Conservation (phyloP, 2,797 vertebrate species). For the Chelmon rostratus region DNA sequence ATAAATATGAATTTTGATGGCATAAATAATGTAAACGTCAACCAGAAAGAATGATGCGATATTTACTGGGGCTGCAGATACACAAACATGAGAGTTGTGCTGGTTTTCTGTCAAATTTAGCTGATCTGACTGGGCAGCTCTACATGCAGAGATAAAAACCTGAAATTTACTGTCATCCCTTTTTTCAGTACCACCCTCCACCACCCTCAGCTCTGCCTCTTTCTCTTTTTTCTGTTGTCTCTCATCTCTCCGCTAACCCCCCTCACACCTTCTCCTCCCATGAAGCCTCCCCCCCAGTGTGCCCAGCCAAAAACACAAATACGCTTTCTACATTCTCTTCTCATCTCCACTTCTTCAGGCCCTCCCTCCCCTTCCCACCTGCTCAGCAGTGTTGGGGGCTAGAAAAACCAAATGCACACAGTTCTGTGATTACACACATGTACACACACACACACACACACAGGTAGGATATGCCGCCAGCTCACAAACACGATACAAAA, state of each 20-base stretch:
- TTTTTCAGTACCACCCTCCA: slow-evolving; percentile 13
- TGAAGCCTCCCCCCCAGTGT: slow-evolving; percentile 36
- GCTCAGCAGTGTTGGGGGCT: slow-evolving; percentile 39
- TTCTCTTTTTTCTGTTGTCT: slow-evolving; percentile 36
- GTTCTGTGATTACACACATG: slow-evolving; percentile 61
- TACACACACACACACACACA: slow-evolving; percentile 12
- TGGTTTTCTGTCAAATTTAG: slow-evolving; percentile 19
- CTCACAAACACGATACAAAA: slow-evolving; percentile 21
- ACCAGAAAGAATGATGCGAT: neutral
- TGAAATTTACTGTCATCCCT: slow-evolving; percentile 39
- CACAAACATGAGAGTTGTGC: neutral
- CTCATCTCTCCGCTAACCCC: slow-evolving; percentile 40
- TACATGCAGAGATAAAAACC: slow-evolving; percentile 43
- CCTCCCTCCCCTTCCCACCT: slow-evolving; percentile 41
- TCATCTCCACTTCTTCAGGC: slow-evolving; percentile 39
- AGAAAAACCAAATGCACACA: slow-evolving; percentile 47
- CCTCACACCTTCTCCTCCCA: slow-evolving; percentile 23
- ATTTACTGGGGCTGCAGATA: slow-evolving; percentile 12
- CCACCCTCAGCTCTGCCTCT: slow-evolving; percentile 27
- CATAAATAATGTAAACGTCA: slow-evolving; percentile 14
- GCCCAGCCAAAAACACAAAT: slow-evolving; percentile 23
- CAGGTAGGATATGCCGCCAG: slow-evolving; percentile 38
- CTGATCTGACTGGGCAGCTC: slow-evolving; percentile 21
- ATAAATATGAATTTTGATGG: neutral
- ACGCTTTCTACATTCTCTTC: slow-evolving; percentile 38